phyloP scores from a whole-genome alignment of 2,888 invertebrate genomes.

The Acronicta aceris region DNA sequence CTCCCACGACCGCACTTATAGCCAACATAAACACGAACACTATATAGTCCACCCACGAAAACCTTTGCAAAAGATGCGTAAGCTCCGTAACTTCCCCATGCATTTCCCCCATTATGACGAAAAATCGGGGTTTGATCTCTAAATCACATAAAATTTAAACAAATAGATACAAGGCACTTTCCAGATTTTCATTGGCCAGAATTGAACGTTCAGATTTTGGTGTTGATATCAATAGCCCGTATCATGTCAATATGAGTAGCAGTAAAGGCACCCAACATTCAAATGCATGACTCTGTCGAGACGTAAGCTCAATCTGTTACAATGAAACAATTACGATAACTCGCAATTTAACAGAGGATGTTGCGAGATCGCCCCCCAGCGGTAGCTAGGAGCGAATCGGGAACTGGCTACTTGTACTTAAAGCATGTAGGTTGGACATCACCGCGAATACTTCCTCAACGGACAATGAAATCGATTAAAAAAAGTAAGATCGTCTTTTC shows the following conservation, averaged over 20 bases:
- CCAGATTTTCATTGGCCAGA: neutral
- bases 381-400: slow-evolving; percentile 74
- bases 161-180: slow-evolving; percentile 21
- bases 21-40: slow-evolving; percentile 94
- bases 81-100: slow-evolving; percentile 81
- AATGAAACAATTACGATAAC: slow-evolving; percentile 89
- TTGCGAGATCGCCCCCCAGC: slow-evolving; percentile 86
- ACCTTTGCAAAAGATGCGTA: slow-evolving; percentile 89
- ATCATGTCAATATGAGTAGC: slow-evolving; percentile 50
- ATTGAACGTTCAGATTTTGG: slow-evolving; percentile 7
- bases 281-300: slow-evolving; percentile 68
- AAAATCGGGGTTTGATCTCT: neutral
- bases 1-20: slow-evolving; percentile 93
- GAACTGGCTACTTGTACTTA: slow-evolving; percentile 68
- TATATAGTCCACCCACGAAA: slow-evolving; percentile 93
- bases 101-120: slow-evolving; percentile 68
- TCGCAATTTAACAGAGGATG: slow-evolving; percentile 89
- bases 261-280: slow-evolving; percentile 69
- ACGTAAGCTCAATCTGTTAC: slow-evolving; percentile 82
- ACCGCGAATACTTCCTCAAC: slow-evolving; percentile 32
- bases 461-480: slow-evolving; percentile 9
- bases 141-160: slow-evolving; percentile 29
- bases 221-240: slow-evolving; percentile 35
- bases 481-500: neutral
- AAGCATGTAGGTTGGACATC: slow-evolving; percentile 42